A percentile compares a stretch with the other conserved stretches of the same genome.
phyloP scores from a whole-genome alignment of 2,797 vertebrate genomes.

The Scyliorhinus canicula region DNA sequence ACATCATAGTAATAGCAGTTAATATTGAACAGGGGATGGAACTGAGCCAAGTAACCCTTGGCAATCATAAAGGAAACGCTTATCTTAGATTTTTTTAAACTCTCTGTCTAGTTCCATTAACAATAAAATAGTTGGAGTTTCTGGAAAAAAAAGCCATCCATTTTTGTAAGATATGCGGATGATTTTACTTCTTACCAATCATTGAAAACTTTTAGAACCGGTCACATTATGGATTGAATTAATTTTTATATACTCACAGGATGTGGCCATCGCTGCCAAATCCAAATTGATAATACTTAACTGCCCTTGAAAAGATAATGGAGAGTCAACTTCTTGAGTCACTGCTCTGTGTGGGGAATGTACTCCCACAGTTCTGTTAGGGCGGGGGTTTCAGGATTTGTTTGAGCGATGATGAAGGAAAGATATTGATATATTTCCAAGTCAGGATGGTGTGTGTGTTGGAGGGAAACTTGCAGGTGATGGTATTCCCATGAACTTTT shows the following conservation, averaged over 20 bases:
- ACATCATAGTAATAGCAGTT: not conserved
- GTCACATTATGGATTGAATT: not conserved
- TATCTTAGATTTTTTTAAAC: slow-evolving; percentile 1
- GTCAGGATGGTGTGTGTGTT: not conserved
- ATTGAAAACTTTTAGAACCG: not conserved
- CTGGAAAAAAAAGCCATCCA: not conserved
- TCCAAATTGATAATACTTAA: not conserved
- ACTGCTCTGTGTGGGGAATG: not conserved
- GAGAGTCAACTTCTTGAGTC: not conserved
- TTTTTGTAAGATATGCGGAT: not conserved
- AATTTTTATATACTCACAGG: not conserved
- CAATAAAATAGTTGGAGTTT: not conserved
- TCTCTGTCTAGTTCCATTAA: not conserved
- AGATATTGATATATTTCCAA: not conserved
- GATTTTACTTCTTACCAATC: slow-evolving; percentile 11
- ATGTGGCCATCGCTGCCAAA: not conserved
- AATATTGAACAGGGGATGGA: slow-evolving; percentile 22
- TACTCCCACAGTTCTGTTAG: not conserved
- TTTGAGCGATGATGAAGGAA: not conserved
- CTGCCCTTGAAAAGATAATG: not conserved
- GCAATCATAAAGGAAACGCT: slow-evolving; percentile 9
- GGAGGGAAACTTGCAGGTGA: not conserved
- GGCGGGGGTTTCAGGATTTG: not conserved
- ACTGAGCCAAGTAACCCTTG: slow-evolving; percentile 16
- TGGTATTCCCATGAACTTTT: not conserved